phyloP scores from a whole-genome alignment of 2,888 invertebrate genomes.

The Acleris cristana region DNA sequence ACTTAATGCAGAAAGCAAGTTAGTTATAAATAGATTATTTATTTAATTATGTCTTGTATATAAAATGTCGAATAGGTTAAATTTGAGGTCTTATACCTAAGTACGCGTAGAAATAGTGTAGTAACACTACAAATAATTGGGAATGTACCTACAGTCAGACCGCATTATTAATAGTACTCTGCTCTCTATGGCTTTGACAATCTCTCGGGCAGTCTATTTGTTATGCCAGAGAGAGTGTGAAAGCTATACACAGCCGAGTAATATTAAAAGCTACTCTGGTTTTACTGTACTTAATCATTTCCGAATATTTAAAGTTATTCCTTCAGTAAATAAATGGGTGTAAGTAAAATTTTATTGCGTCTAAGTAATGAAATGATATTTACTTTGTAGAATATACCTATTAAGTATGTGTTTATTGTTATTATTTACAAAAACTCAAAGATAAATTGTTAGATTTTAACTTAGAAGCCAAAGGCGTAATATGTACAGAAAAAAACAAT shows the following conservation, averaged over 20 bases:
- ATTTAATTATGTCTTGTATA: conserved; percentile 17
- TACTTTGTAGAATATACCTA: conserved; percentile 16
- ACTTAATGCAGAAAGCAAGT: conserved; percentile 1
- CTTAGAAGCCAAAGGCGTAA: conserved; percentile 23
- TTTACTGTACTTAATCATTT: not conserved
- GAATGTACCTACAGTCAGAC: not conserved
- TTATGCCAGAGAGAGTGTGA: too few species aligned
- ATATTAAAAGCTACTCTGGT: too few species aligned
- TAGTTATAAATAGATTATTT: conserved; percentile 4
- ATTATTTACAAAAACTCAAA: conserved; percentile 51
- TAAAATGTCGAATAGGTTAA: not conserved
- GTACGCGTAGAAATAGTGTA: conserved; percentile 10
- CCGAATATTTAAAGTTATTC: conserved; percentile 46
- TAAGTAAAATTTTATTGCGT: conserved; percentile 8
- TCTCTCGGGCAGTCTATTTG: too few species aligned
- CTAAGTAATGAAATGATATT: conserved; percentile 22
- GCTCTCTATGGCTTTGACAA: too few species aligned
- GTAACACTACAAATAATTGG: conserved; percentile 1
- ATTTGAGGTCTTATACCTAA: conserved; percentile 11
- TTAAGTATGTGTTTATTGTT: conserved; percentile 48
- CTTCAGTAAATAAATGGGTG: conserved; percentile 45
- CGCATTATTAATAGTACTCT: too few species aligned
- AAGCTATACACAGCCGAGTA: too few species aligned
- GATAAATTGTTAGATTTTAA: conserved; percentile 45
- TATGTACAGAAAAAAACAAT: conserved; percentile 21